phyloP scores from a whole-genome alignment of 2,888 invertebrate genomes.

The Ochropleura leucogaster region DNA sequence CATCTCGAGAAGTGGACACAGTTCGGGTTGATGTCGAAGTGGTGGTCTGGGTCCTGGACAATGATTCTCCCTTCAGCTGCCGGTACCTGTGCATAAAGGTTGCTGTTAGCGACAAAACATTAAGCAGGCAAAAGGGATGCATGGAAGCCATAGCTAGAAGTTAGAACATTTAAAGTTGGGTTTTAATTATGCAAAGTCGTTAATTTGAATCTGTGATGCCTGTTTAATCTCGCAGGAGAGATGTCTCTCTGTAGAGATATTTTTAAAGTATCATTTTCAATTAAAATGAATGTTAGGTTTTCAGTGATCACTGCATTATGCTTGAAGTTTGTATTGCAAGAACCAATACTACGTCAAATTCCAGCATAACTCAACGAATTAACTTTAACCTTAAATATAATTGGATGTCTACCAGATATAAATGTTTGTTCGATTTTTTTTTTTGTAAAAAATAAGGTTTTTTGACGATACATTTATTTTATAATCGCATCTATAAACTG shows the following conservation, averaged over 20 bases:
- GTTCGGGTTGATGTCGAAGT: slow-evolving; percentile 68
- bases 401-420: no score
- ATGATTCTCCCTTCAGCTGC: slow-evolving; percentile 72
- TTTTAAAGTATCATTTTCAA: not conserved
- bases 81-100: slow-evolving; percentile 73
- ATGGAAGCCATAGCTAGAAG: slow-evolving; percentile 25
- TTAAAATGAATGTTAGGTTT: not conserved
- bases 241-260: not conserved
- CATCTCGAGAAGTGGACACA: slow-evolving; percentile 69
- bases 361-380: not conserved
- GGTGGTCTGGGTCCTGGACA: slow-evolving; percentile 75
- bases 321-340: not conserved
- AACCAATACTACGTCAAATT: not conserved
- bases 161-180: slow-evolving; percentile 18
- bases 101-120: slow-evolving; percentile 29
- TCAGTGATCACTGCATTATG: not conserved
- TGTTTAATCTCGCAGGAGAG: not conserved
- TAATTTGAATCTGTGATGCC: not conserved
- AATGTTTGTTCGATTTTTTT: not conserved
- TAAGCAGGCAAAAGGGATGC: slow-evolving; percentile 13
- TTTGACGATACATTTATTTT: not conserved
- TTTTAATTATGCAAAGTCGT: not conserved
- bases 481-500: not conserved
- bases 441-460: not conserved
- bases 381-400: not conserved